A percentile compares a stretch with the other conserved stretches of the same genome.
Evolutionary conservation across 2,888 invertebrate species (phyloP).

Genomic region (Melieria crassipennis): DNA sequence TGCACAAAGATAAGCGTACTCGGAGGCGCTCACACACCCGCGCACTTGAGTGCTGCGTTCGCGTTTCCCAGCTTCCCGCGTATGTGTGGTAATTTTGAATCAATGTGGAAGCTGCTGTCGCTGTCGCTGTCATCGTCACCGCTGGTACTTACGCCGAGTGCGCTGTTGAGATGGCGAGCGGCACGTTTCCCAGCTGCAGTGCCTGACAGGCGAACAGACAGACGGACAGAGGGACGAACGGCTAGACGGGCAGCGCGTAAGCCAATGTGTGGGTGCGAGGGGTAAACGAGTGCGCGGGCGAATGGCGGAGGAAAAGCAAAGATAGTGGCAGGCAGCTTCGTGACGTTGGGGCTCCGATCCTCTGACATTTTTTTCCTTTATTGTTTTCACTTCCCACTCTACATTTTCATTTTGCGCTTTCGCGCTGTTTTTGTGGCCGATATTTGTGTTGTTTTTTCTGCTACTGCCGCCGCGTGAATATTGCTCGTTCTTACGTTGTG

Average conservation of each 20-base stretch:
- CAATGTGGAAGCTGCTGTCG: background rate
- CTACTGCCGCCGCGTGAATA: background rate
- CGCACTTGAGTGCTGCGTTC: background rate
- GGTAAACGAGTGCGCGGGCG: too few relatives aligned
- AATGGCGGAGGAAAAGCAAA: too few relatives aligned
- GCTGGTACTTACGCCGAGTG: background rate
- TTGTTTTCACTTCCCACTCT: background rate
- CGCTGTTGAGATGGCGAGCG: background rate
- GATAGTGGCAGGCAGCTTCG: too few relatives aligned
- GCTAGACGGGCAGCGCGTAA: background rate
- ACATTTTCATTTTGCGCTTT: background rate
- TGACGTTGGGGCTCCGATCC: too few relatives aligned
- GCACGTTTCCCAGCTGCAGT: background rate
- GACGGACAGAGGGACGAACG: background rate
- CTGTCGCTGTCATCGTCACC: background rate
- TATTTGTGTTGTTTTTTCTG: conserved; percentile 1
- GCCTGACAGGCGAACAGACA: background rate
- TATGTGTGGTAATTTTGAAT: conserved; percentile 9
- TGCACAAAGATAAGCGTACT: conserved; percentile 17
- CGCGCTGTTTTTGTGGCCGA: background rate
- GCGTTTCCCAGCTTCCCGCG: background rate
- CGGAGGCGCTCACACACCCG: conserved; percentile 2
- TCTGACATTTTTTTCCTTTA: too few relatives aligned
- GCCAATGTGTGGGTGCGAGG: too few relatives aligned
- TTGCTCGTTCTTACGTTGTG: background rate